Evolutionary conservation across 1,140 invertebrate genomes (phyloP).

Genomic region (Choristoneura fumiferana): DNA sequence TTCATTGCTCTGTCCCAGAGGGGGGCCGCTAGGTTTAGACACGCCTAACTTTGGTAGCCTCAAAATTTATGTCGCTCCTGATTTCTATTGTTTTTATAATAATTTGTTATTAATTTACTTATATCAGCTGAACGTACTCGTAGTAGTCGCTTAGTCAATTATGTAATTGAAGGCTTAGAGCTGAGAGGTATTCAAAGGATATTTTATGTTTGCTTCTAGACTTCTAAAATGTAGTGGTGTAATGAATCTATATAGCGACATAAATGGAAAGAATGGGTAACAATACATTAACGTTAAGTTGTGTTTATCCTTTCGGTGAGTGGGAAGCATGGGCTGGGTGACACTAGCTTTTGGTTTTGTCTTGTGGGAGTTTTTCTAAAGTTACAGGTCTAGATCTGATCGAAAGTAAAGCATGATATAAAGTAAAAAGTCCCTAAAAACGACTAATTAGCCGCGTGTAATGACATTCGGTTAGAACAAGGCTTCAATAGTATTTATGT

Average conservation of each 20-base stretch:
- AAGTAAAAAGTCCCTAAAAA: slow-evolving; percentile 37
- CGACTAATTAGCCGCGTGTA: slow-evolving; percentile 24
- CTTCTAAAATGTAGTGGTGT: not conserved
- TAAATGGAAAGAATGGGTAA: not conserved
- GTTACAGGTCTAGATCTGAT: slow-evolving; percentile 20
- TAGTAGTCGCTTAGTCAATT: not conserved
- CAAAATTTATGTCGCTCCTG: not conserved
- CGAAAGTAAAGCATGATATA: slow-evolving; percentile 35
- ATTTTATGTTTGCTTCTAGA: slow-evolving; percentile 12
- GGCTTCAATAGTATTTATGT: slow-evolving; percentile 54
- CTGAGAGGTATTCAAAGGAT: not conserved
- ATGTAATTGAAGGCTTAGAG: not conserved
- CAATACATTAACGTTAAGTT: not conserved
- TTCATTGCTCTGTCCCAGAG: no score
- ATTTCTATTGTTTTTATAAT: not conserved
- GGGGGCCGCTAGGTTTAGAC: no score
- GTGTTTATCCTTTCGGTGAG: slow-evolving; percentile 40
- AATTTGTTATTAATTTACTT: not conserved
- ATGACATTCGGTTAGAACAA: slow-evolving; percentile 32
- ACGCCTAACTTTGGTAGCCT: not conserved
- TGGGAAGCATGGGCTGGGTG: slow-evolving; percentile 58
- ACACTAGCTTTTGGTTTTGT: slow-evolving; percentile 70
- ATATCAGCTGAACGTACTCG: not conserved
- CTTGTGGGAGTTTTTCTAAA: slow-evolving; percentile 51
- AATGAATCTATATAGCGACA: not conserved